Percentiles rank a stretch among this genome's conserved stretches.
These are phyloP conservation scores for Muraenolepis orangiensis DNA, from an alignment of 2,797 vertebrate species.

Conservation along the genomic window DNA sequence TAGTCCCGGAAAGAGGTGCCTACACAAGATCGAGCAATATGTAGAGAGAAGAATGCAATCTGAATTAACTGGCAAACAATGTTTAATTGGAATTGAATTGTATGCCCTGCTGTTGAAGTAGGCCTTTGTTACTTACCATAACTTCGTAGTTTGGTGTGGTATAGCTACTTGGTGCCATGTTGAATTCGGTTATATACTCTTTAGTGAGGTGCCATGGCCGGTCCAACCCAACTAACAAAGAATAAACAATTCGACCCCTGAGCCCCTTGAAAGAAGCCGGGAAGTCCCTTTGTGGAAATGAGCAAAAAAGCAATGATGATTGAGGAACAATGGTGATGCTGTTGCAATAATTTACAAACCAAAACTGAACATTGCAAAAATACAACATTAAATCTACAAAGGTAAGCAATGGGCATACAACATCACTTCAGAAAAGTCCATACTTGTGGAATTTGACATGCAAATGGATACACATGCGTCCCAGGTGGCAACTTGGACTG, in stretches of 20 bases:
- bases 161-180: constrained; percentile 33
- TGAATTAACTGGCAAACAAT: neutral
- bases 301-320: neutral
- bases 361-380: too few species aligned
- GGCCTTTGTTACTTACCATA: constrained; percentile 33
- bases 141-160: constrained; percentile 38
- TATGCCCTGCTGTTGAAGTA: neutral
- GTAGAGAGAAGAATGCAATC: neutral
- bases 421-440: neutral
- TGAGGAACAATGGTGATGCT: neutral
- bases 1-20: constrained; percentile 50
- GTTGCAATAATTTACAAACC: neutral
- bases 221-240: constrained; percentile 37
- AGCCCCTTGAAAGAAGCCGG: constrained; percentile 42
- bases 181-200: constrained; percentile 48
- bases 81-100: neutral
- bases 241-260: constrained; percentile 36
- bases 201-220: constrained; percentile 58
- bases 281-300: constrained; percentile 49
- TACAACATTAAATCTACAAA: neutral
- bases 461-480: constrained; percentile 46
- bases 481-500: constrained; percentile 32
- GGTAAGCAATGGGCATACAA: neutral
- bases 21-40: constrained; percentile 24
- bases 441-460: constrained; percentile 49